These are phyloP conservation scores for Percina caprodes DNA, from an alignment of 2,113 vertebrate genomes.

Conservation along the genomic window DNA sequence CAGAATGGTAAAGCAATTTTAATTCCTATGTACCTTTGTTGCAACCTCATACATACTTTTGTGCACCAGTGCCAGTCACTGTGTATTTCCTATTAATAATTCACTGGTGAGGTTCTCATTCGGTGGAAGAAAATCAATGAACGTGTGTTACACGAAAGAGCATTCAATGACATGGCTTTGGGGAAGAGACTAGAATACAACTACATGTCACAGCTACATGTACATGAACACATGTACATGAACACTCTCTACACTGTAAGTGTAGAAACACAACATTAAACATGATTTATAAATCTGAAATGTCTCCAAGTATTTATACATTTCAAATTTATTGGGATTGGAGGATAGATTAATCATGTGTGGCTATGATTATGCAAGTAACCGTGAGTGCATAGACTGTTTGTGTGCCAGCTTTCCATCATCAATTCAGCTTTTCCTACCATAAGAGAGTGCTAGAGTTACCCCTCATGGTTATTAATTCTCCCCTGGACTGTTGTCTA, in stretches of 20 bases:
- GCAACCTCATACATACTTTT: neutral
- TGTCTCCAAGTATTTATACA: neutral
- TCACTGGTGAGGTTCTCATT: constrained; percentile 20
- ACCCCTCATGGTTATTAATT: neutral
- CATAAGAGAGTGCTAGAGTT: neutral
- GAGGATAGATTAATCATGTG: neutral
- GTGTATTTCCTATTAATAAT: constrained; percentile 46
- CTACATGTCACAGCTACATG: neutral
- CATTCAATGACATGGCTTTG: constrained; percentile 26
- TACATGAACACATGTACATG: neutral
- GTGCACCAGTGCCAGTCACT: neutral
- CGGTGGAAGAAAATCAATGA: constrained; percentile 41
- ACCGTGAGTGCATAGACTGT: neutral
- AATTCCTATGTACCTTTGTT: constrained; percentile 16
- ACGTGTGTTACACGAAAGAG: constrained; percentile 36
- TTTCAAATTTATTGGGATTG: neutral
- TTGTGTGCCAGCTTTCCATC: neutral
- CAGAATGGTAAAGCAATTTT: constrained; percentile 9
- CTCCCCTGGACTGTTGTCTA: neutral
- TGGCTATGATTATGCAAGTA: neutral
- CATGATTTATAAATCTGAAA: neutral
- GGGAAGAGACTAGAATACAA: neutral
- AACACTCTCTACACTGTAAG: neutral
- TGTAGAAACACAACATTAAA: neutral
- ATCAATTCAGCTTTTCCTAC: neutral